Evolutionary conservation across 2,113 vertebrate genomes (phyloP).

Genomic region (Plecotus auritus): DNA sequence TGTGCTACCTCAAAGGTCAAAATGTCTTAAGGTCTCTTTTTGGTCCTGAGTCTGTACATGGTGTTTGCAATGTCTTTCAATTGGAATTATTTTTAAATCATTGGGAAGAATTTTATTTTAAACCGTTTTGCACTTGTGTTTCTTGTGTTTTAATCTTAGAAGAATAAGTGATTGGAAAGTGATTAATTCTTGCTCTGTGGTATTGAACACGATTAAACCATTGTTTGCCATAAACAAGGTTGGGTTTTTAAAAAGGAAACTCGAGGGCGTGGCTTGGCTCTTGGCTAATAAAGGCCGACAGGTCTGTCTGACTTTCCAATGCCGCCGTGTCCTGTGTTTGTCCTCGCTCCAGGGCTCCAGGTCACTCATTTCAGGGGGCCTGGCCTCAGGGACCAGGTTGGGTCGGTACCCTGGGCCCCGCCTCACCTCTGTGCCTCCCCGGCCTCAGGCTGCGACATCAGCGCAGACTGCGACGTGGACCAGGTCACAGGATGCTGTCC

Average conservation of each 20-base stretch:
- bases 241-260: constrained; percentile 74
- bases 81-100: constrained; percentile 72
- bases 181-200: constrained; percentile 75
- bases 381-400: not conserved
- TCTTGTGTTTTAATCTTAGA: constrained; percentile 78
- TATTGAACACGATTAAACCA: constrained; percentile 66
- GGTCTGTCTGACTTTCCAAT: constrained; percentile 75
- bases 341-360: not conserved
- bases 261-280: constrained; percentile 78
- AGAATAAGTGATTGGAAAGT: constrained; percentile 71
- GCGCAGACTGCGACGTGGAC: no score
- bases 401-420: no score
- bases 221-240: constrained; percentile 70
- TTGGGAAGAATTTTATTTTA: constrained; percentile 76
- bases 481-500: no score
- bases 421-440: no score
- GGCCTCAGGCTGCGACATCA: no score
- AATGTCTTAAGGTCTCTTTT: constrained; percentile 82
- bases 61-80: constrained; percentile 73
- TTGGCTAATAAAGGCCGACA: constrained; percentile 85
- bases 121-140: constrained; percentile 75
- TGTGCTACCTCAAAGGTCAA: constrained; percentile 88
- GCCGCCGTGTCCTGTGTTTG: constrained; percentile 51
- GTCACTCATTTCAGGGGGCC: not conserved
- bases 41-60: constrained; percentile 75